phyloP scores from a whole-genome alignment of 2,888 invertebrate genomes.

The Lasioglossum vierecki region DNA sequence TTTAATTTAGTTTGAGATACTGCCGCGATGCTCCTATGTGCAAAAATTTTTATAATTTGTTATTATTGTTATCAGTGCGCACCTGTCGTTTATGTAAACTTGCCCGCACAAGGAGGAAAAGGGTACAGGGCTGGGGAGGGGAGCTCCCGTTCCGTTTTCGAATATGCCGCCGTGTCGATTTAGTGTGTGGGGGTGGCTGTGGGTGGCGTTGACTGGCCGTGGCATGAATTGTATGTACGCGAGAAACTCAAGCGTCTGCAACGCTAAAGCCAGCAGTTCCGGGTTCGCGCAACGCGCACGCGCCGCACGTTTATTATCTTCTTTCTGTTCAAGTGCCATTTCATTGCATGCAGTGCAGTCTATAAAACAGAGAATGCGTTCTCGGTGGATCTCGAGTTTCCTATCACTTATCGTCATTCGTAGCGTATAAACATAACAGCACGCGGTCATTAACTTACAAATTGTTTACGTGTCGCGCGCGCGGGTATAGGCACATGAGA shows the following conservation, averaged over 20 bases:
- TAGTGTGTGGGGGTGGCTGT: neutral
- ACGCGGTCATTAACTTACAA: conserved; percentile 79
- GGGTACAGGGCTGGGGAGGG: neutral
- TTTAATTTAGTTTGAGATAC: no score
- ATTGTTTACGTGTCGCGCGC: conserved; percentile 74
- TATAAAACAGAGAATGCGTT: conserved; percentile 77
- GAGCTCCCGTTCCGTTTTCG: conserved; percentile 19
- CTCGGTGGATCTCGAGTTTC: conserved; percentile 77
- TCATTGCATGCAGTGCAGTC: conserved; percentile 75
- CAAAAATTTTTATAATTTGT: no score
- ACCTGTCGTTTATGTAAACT: neutral
- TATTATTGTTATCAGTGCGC: no score
- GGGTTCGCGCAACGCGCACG: conserved; percentile 62
- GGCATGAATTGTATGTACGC: conserved; percentile 68
- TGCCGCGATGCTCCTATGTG: no score
- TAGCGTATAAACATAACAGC: conserved; percentile 77
- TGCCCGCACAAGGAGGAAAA: neutral
- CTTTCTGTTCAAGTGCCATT: conserved; percentile 75
- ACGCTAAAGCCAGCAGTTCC: conserved; percentile 53
- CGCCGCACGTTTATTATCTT: conserved; percentile 72
- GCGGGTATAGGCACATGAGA: conserved; percentile 48
- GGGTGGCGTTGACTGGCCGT: conserved; percentile 41
- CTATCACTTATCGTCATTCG: conserved; percentile 78
- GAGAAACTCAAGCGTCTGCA: conserved; percentile 63
- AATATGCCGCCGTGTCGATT: conserved; percentile 36